phyloP scores from a whole-genome alignment of 2,113 vertebrate species.

The Steatornis caripensis region DNA sequence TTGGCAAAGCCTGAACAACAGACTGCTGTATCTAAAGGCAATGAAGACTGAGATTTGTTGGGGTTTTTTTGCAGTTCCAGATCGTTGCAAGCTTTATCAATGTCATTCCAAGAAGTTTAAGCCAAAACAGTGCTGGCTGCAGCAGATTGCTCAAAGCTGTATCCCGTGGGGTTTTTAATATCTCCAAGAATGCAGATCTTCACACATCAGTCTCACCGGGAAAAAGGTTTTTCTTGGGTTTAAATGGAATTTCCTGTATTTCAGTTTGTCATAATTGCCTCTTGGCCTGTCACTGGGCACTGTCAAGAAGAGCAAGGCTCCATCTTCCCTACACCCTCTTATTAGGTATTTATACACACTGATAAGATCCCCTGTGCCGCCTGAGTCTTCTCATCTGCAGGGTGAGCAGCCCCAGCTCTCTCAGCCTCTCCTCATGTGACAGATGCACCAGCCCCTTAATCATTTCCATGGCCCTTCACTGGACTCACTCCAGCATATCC shows the following conservation, averaged over 20 bases:
- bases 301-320: too few species aligned
- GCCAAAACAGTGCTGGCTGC: neutral
- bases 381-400: too few species aligned
- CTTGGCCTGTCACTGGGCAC: neutral
- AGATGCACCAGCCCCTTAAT: neutral
- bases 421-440: neutral
- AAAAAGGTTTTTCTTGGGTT: neutral
- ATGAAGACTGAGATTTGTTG: neutral
- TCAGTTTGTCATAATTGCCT: neutral
- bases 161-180: neutral
- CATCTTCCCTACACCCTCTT: too few species aligned
- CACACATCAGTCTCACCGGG: neutral
- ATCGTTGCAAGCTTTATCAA: neutral
- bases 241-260: neutral
- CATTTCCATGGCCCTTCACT: fast-evolving
- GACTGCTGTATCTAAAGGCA: neutral
- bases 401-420: too few species aligned
- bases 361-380: too few species aligned
- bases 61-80: neutral
- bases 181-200: neutral
- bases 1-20: neutral
- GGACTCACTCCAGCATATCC: neutral
- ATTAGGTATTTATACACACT: too few species aligned
- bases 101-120: neutral
- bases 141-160: neutral